Evolutionary conservation across 2,113 vertebrate genomes (phyloP), one percentile per base, ranked within the genome.

Genomic region (Lampris incognitus): DNA sequence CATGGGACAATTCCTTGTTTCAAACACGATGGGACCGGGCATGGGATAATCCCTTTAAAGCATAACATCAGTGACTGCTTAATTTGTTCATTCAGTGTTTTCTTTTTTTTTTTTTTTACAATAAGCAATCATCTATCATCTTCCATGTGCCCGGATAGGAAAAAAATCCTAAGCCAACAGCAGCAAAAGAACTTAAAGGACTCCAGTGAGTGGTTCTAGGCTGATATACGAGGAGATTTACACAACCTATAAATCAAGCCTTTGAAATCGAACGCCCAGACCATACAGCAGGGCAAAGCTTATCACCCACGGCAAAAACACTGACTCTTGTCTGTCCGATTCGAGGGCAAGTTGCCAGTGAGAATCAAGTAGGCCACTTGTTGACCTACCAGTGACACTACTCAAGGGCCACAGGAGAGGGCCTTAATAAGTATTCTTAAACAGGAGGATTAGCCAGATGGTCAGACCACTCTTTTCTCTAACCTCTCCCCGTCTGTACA

Each of bases 361-460:
- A 68, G 78, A 73, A 64, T 84, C 79, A 76, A 69, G 79, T 48
- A 11, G 71, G 69, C 64, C 76, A 79, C 81, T 87, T 69, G 85
- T 71, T 91, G 88, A 90, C 88, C 86, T 7, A 1, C 49, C 60
- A 50, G 51, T 86, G 85, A 88, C 83, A 78, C 55, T 4, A 78
- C 81, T 84, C 72, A 65, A 82, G 54, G 67, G 74, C 78, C 76
- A 70, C 83, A 40, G 44, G 57, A 75, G 84, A 87, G 77, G 59
- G 72, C 72, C 74, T 67, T 83, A 69, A 82, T 81, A 82, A 85
- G 86, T 78, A 76, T 86, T 77, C 84, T 87, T 89, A 90, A 92
- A 91, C 80, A 69, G 76, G 72, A 37, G 87, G 89, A 91, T 90
- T 86, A 91, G 86, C 91, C 90, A 91, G 87, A 92, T 92, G 89